phyloP scores from a whole-genome alignment of 2,113 vertebrate species.

The Mellivora capensis region DNA sequence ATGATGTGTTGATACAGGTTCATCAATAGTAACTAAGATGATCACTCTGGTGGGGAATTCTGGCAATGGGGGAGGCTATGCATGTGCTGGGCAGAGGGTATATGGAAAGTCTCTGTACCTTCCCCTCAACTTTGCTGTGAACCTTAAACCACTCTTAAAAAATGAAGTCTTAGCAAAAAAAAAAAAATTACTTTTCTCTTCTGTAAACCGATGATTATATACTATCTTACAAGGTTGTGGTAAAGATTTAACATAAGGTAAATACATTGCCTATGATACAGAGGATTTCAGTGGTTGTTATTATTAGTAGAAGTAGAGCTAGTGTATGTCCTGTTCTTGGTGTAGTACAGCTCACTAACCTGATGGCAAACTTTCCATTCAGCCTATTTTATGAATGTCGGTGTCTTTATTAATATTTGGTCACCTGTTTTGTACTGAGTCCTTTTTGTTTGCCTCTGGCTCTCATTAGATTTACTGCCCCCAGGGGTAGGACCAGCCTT shows the following conservation, averaged over 20 bases:
- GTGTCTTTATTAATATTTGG: conserved; percentile 38
- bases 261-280: background rate
- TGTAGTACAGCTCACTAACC: background rate
- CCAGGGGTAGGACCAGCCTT: background rate
- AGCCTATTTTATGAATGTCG: background rate
- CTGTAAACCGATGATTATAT: background rate
- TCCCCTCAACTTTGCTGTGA: background rate
- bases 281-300: background rate
- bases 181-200: background rate
- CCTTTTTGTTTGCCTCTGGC: conserved; percentile 13
- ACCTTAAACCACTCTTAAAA: background rate
- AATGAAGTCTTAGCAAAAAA: background rate
- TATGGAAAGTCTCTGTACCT: background rate
- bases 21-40: background rate
- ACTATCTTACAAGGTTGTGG: background rate
- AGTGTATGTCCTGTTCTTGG: background rate
- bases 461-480: conserved; percentile 33
- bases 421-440: background rate
- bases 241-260: background rate
- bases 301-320: background rate
- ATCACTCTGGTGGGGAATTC: background rate
- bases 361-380: background rate
- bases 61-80: background rate
- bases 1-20: background rate
- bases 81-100: background rate